Evolutionary conservation across 1,140 invertebrate species (phyloP).

Genomic region (Eurosta solidaginis): DNA sequence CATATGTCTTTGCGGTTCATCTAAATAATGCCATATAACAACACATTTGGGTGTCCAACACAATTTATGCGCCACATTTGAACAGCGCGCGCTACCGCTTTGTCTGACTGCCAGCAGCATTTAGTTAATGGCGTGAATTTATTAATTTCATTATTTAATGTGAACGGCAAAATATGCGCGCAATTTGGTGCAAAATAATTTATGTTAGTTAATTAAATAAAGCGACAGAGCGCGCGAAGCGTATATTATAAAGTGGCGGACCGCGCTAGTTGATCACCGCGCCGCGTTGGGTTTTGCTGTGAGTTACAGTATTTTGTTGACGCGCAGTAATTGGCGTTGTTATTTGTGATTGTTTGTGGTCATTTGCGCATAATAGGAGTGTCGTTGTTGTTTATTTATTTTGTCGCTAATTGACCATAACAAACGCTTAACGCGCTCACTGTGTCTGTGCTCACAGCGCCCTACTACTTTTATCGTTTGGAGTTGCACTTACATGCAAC

Average conservation of each 20-base stretch:
- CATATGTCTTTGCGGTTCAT: too few relatives aligned
- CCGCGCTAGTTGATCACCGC: background rate
- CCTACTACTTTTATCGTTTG: background rate
- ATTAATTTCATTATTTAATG: slow-evolving; percentile 15
- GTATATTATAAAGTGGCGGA: background rate
- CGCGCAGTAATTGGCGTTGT: background rate
- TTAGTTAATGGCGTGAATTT: slow-evolving; percentile 2
- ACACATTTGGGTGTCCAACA: too few relatives aligned
- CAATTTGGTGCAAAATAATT: background rate
- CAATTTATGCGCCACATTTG: background rate
- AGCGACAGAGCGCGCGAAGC: background rate
- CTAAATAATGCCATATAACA: too few relatives aligned
- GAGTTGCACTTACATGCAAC: background rate
- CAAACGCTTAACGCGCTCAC: background rate
- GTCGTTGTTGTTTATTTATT: background rate
- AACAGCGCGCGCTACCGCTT: background rate
- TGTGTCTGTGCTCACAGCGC: background rate
- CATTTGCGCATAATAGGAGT: background rate
- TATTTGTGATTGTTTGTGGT: background rate
- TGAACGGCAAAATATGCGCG: background rate
- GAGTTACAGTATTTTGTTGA: background rate
- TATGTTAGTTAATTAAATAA: slow-evolving; percentile 24
- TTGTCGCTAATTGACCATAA: background rate
- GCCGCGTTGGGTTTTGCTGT: background rate
- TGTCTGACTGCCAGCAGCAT: background rate